Conservation (phyloP, 2,113 vertebrate genomes). For the Eidolon helvum region DNA sequence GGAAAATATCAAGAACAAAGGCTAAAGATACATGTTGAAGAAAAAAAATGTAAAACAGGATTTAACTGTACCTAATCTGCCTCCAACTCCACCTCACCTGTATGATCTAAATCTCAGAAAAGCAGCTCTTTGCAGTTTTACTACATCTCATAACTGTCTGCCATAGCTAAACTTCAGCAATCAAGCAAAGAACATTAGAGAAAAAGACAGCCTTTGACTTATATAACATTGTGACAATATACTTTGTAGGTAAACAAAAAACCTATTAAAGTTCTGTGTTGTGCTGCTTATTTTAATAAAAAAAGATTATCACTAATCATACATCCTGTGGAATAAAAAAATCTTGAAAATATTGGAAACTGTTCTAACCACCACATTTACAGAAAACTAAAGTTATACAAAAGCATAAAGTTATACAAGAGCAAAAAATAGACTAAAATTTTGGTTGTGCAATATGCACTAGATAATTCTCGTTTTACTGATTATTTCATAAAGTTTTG, state of each 20-base stretch:
- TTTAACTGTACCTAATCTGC: neutral
- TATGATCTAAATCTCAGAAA: neutral
- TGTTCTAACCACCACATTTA: neutral
- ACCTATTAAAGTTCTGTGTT: neutral
- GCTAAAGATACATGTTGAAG: neutral
- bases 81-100: neutral
- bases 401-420: neutral
- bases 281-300: neutral
- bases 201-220: neutral
- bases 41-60: neutral
- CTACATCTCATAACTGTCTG: neutral
- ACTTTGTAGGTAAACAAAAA: neutral
- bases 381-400: neutral
- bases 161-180: neutral
- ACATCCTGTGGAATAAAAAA: neutral
- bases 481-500: neutral
- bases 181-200: neutral
- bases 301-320: neutral
- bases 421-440: neutral
- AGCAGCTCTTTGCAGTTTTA: neutral
- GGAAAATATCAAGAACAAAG: slow-evolving; percentile 36
- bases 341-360: neutral
- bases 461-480: neutral
- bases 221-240: neutral
- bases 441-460: neutral